A percentile compares a stretch with the other conserved stretches of the same genome.
Evolutionary conservation across 2,888 invertebrate genomes (phyloP).

Genomic region (Sipha maydis): DNA sequence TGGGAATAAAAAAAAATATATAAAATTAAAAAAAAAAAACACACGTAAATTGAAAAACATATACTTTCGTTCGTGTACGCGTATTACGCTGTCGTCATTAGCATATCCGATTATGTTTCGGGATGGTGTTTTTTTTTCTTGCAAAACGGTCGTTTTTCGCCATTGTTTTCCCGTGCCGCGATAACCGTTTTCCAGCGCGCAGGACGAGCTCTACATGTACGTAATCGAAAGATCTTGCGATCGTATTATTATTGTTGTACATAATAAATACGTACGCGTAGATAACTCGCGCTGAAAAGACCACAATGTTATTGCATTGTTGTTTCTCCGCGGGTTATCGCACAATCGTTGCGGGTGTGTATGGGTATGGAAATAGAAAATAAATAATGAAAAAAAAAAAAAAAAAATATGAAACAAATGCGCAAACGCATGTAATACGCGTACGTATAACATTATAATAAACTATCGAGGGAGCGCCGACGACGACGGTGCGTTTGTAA

Average conservation of each 20-base stretch:
- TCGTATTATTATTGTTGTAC: too few species aligned
- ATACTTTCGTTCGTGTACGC: constrained; percentile 34
- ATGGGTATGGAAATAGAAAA: too few species aligned
- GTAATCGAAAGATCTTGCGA: too few species aligned
- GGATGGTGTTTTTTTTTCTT: constrained; percentile 6
- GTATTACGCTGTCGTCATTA: neutral
- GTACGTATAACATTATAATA: neutral
- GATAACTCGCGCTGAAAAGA: neutral
- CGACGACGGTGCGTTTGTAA: neutral
- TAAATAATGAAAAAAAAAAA: too few species aligned
- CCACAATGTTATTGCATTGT: neutral
- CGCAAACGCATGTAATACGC: neutral
- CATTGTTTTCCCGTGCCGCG: neutral
- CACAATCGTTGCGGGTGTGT: neutral
- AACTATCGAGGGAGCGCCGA: neutral
- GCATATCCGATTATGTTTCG: neutral
- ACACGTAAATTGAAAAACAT: constrained; percentile 43
- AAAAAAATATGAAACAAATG: neutral
- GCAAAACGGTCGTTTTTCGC: constrained; percentile 3
- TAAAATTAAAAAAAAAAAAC: constrained; percentile 6
- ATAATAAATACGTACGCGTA: neutral
- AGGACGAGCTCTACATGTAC: neutral
- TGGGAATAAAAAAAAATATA: neutral
- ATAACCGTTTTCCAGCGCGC: neutral
- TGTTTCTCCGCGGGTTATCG: neutral